phyloP scores from a whole-genome alignment of 1,140 invertebrate species.

The Cydia strobilella region DNA sequence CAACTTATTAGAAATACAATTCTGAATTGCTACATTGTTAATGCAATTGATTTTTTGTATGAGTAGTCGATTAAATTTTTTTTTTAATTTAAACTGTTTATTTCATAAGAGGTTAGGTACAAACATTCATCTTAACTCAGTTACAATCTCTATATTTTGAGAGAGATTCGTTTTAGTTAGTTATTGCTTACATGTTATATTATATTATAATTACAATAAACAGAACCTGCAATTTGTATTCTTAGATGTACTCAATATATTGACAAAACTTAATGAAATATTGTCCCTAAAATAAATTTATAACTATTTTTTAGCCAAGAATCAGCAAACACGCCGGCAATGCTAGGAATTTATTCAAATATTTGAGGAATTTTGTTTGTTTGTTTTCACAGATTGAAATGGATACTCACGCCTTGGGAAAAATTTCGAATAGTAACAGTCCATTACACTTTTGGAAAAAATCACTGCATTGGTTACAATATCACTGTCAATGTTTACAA shows the following conservation, averaged over 20 bases:
- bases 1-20: too few species aligned
- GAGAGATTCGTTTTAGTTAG: too few species aligned
- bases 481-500: conserved; percentile 75
- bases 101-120: too few species aligned
- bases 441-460: conserved; percentile 71
- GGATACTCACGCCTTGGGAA: conserved; percentile 79
- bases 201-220: too few species aligned
- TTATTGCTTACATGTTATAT: too few species aligned
- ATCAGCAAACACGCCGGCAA: conserved; percentile 33
- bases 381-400: conserved; percentile 62
- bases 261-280: conserved; percentile 28
- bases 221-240: not conserved
- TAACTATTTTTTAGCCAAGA: not conserved
- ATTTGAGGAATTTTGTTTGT: conserved; percentile 62
- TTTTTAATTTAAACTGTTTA: too few species aligned
- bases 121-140: too few species aligned
- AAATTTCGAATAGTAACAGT: conserved; percentile 80
- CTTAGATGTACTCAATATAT: not conserved
- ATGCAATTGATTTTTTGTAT: too few species aligned
- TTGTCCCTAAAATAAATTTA: conserved; percentile 20
- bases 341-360: conserved; percentile 51
- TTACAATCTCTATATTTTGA: too few species aligned
- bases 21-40: too few species aligned
- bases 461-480: conserved; percentile 73
- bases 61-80: too few species aligned